phyloP scores from a whole-genome alignment of 2,797 vertebrate species.

The Xiphophorus birchmanni region DNA sequence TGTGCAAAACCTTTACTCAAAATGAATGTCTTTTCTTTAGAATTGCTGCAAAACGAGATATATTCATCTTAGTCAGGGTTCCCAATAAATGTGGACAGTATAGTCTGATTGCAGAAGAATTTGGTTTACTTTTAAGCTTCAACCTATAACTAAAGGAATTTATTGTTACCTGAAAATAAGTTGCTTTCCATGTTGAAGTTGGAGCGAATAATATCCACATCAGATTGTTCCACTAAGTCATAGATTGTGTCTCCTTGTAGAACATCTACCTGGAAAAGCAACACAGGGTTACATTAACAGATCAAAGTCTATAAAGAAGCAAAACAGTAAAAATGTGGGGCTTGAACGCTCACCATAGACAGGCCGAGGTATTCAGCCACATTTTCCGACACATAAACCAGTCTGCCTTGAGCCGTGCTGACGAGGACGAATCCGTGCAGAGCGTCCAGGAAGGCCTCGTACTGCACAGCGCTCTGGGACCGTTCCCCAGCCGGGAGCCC shows the following conservation, averaged over 20 bases:
- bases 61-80: too few relatives aligned
- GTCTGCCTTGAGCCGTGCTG: slow-evolving; percentile 74
- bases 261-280: slow-evolving; percentile 16
- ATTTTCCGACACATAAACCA: slow-evolving; percentile 87
- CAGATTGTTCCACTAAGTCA: slow-evolving; percentile 51
- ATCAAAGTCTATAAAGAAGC: neutral
- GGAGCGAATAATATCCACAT: slow-evolving; percentile 55
- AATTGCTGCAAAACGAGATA: neutral
- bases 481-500: slow-evolving; percentile 50
- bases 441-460: slow-evolving; percentile 78
- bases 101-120: neutral
- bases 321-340: neutral
- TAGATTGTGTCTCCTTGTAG: slow-evolving; percentile 28
- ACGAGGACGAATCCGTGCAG: slow-evolving; percentile 86
- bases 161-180: slow-evolving; percentile 70
- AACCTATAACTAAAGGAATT: neutral
- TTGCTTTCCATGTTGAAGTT: slow-evolving; percentile 67
- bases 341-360: slow-evolving; percentile 82
- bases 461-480: slow-evolving; percentile 41
- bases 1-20: neutral
- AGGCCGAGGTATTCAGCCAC: slow-evolving; percentile 83
- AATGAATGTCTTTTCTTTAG: neutral
- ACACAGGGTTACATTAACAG: neutral
- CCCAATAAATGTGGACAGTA: neutral
- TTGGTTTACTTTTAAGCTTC: neutral